phyloP scores from a whole-genome alignment of 2,113 vertebrate genomes.

The Nothocercus julius region DNA sequence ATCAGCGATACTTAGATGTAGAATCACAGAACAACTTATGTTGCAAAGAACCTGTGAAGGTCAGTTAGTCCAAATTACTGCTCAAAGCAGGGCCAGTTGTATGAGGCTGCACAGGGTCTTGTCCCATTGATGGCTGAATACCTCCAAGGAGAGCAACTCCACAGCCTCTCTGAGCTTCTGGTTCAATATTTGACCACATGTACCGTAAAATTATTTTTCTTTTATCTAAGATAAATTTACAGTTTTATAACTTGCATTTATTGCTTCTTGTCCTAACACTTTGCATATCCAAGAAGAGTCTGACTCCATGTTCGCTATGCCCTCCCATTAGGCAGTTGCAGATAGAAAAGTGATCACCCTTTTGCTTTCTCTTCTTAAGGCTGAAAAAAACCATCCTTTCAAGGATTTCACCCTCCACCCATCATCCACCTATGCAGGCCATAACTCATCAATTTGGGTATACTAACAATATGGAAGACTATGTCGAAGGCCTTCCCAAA shows the following conservation, averaged over 20 bases:
- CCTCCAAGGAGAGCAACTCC: not conserved
- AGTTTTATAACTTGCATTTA: not conserved
- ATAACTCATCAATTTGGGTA: not conserved
- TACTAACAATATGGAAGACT: not conserved
- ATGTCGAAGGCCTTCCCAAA: not conserved
- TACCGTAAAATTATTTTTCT: not conserved
- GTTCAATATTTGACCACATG: not conserved
- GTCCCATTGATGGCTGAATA: not conserved
- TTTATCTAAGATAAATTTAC: not conserved
- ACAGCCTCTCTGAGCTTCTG: not conserved
- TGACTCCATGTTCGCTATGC: not conserved
- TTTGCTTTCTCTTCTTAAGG: not conserved
- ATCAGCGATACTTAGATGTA: not conserved
- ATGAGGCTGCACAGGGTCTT: not conserved
- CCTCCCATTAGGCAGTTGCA: not conserved
- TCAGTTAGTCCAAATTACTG: rapidly evolving
- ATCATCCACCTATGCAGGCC: not conserved
- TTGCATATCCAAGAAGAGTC: not conserved
- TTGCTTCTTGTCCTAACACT: not conserved
- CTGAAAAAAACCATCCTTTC: not conserved
- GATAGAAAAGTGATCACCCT: not conserved
- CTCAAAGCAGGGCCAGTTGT: not conserved
- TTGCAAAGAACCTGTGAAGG: not conserved
- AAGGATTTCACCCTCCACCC: not conserved
- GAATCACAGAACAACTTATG: not conserved